Base-by-base conservation (phyloP, 1,140 invertebrate genomes). In the Centruroides sculpturatus region DNA sequence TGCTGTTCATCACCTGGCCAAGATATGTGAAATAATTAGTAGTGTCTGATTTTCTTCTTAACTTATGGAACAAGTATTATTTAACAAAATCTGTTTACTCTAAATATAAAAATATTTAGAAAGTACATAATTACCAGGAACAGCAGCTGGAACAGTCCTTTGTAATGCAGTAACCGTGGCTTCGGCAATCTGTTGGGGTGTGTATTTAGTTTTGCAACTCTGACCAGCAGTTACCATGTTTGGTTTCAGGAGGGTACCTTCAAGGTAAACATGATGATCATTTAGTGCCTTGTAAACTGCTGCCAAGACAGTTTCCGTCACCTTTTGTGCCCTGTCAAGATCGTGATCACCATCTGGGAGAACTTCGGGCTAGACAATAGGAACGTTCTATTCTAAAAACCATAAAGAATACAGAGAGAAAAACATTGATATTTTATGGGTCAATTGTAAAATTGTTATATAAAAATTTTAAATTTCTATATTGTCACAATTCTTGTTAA, bases 211-310 rank as follows among this genome's bases (percentile, higher is more conserved):
- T 5, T 71, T 0, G 70, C 82, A 86, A 3, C 79, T 81, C 76
- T 93, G 89, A 55, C 89, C 92, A 59, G 90, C 81, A 12, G 90
- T 95, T 9, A 90, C 90, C 93, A 99, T 99, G 81, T 99, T 99
- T 11, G 96, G 95, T 75, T 99, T 99, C 59, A 99, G 79, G 4
- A 99, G 81, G 23, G 94, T 98, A 68, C 96, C 96, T 75, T 99
- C 96, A 65, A 99, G 80, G 78, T 84, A 99, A 53, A 99, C 91
- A 70, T 99, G 89, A 73, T 99, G 96, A 72, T 98, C 95, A 68
- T 82, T 85, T 11, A 99, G 79, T 9, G 95, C 93, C 78, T 98
- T 98, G 85, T 98, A 99, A 11, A 89, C 85, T 69, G 92, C 93
- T 36, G 94, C 85, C 65, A 99, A 77, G n/a, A 98, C 94, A 50